A percentile compares a stretch with the other conserved stretches of the same genome.
phyloP scores from a whole-genome alignment of 2,797 vertebrate genomes.

The Capromys pilorides region DNA sequence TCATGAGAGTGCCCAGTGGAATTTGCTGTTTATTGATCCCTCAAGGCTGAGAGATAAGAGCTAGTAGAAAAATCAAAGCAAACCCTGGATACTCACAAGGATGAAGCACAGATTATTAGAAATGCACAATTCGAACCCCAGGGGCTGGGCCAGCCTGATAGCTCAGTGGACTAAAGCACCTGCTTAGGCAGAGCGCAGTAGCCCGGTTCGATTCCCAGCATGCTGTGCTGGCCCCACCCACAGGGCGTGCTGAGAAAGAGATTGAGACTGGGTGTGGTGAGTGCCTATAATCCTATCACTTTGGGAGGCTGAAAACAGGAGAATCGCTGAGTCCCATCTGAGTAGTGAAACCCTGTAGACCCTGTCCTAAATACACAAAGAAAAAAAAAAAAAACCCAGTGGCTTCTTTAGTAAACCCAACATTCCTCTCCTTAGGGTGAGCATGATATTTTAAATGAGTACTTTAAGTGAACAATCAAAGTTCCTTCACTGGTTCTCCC shows the following conservation, averaged over 20 bases:
- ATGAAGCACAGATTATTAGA: neutral
- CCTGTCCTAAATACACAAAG: too few species aligned
- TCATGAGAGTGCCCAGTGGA: rapidly evolving
- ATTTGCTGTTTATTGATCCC: neutral
- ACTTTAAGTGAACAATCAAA: neutral
- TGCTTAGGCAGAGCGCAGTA: too few species aligned
- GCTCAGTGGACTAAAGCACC: too few species aligned
- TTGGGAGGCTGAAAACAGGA: too few species aligned
- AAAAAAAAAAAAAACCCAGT: too few species aligned
- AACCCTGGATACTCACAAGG: neutral
- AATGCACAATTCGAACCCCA: neutral
- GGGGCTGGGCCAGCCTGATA: neutral
- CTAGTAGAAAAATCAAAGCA: conserved; percentile 23
- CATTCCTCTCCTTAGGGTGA: rapidly evolving
- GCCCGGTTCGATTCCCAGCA: too few species aligned
- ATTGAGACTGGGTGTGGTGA: too few species aligned
- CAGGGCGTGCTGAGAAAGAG: too few species aligned
- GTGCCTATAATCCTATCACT: too few species aligned
- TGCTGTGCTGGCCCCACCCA: too few species aligned
- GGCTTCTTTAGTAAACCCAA: neutral
- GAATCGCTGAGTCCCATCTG: too few species aligned
- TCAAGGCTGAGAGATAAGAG: neutral
- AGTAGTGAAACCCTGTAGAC: too few species aligned
- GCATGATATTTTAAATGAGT: neutral
- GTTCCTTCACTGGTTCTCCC: conserved; percentile 12